Evolutionary conservation across 2,888 invertebrate genomes (phyloP), one percentile per base, ranked within the genome.

Genomic region (Eilema depressum): DNA sequence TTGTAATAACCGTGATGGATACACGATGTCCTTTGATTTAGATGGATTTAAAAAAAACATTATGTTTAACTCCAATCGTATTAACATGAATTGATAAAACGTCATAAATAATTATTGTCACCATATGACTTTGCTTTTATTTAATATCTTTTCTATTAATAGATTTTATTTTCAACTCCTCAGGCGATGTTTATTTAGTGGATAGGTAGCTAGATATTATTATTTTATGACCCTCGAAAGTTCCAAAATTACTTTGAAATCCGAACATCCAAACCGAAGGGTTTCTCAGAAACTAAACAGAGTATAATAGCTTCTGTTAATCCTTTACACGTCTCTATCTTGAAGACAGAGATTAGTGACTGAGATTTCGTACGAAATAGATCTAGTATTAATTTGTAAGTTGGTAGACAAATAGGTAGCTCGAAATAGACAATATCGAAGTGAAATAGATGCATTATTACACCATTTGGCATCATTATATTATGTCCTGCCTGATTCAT

Each of bases 231-330:
- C 75, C 70, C 80, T 75, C 79, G 70, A 76, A 53, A 75, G 75
- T 80, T 85, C 85, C 79, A 80, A 87, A 88, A 81, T 87, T 84
- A 85, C 83, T 82, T 66, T 65, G 70, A 79, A 88, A 86, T 83
- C 81, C 83, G 78, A 76, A 79, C 71, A 82, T 80, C 77, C 79
- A 81, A 85, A 83, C 78, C 78, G 80, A 85, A 84, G 79, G 82
- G 82, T 83, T 85, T 87, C 87, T 81, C 79, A 73, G 83, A 89
- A 91, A 88, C 85, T 85, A 85, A 89, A 87, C 85, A 85, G 82
- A 87, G 88, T 85, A 84, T 88, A 86, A 89, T 89, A 89, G 91
- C 89, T 86, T 87, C 86, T 80, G 77, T 85, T 92, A 92, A 92
- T 92, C 92, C 91, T 89, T 89, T 88, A 88, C 85, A 86, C 83